Evolutionary conservation across 2,888 invertebrate species (phyloP).

Genomic region (Dolichomitus sp.): DNA sequence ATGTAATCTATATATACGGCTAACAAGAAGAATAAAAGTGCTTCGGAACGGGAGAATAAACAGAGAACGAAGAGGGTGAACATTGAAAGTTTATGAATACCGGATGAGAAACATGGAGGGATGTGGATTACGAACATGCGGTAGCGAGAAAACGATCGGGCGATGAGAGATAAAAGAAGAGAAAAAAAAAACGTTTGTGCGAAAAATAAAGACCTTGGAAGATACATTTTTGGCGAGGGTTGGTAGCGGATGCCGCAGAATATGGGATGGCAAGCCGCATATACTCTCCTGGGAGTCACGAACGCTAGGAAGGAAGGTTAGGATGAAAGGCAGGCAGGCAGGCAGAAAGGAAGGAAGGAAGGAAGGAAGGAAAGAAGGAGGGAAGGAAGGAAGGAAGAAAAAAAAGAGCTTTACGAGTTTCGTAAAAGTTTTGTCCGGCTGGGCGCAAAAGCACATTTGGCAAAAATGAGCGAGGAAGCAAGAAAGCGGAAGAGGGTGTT

Average conservation of each 20-base stretch:
- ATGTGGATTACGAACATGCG: conserved; percentile 41
- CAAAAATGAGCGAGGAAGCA: conserved; percentile 45
- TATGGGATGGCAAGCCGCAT: conserved; percentile 38
- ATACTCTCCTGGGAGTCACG: conserved; percentile 46
- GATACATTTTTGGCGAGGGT: conserved; percentile 50
- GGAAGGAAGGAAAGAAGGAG: conserved; percentile 28
- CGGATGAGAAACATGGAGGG: conserved; percentile 62
- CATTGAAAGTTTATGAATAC: conserved; percentile 65
- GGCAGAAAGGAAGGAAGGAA: conserved; percentile 35
- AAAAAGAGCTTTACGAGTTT: conserved; percentile 67
- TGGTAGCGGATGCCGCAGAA: conserved; percentile 32
- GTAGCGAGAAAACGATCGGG: conserved; percentile 54
- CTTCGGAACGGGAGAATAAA: background rate
- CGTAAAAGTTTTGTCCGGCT: conserved; percentile 64
- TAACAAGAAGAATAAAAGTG: conserved; percentile 9
- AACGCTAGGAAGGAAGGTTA: conserved; percentile 15
- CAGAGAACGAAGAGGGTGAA: conserved; percentile 15
- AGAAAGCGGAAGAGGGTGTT: conserved; percentile 23
- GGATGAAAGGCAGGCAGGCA: conserved; percentile 35
- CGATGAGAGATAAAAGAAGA: conserved; percentile 35
- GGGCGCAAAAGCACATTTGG: conserved; percentile 54
- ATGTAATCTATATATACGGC: conserved; percentile 32
- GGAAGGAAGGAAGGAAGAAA: conserved; percentile 42
- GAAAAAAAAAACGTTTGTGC: conserved; percentile 13
- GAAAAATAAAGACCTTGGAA: conserved; percentile 39